These are phyloP conservation scores for Dilophus febrilis DNA, from an alignment of 2,888 invertebrate species.

Conservation along the genomic window DNA sequence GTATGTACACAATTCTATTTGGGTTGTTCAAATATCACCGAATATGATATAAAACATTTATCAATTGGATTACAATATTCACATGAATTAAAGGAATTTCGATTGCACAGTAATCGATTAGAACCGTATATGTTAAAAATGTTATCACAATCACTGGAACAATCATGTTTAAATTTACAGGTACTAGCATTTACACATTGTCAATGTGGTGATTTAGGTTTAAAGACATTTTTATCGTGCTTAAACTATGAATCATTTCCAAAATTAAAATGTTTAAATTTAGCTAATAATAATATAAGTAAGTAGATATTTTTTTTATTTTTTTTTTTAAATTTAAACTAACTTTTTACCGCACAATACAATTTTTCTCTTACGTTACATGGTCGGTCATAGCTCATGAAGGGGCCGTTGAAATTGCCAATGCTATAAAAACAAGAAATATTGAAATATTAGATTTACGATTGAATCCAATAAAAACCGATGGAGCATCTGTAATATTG, in stretches of 20 bases:
- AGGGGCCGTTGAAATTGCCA: conserved; percentile 22
- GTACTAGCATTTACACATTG: conserved; percentile 22
- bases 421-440: conserved; percentile 16
- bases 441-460: conserved; percentile 21
- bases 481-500: conserved; percentile 25
- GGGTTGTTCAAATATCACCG: conserved; percentile 25
- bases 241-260: conserved; percentile 23
- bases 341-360: too few relatives aligned
- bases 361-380: not conserved
- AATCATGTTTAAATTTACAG: conserved; percentile 23
- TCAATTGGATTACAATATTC: conserved; percentile 23
- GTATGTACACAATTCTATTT: conserved; percentile 24
- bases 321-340: not conserved
- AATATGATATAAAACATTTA: conserved; percentile 21
- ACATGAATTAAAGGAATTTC: conserved; percentile 23
- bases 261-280: conserved; percentile 19
- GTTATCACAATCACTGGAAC: conserved; percentile 23
- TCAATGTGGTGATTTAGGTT: conserved; percentile 23
- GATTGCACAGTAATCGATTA: conserved; percentile 25
- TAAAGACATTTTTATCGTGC: conserved; percentile 21
- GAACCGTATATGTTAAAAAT: conserved; percentile 22
- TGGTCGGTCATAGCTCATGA: conserved; percentile 18
- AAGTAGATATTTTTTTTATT: conserved; percentile 5
- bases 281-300: conserved; percentile 28
- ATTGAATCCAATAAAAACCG: conserved; percentile 27